phyloP scores from a whole-genome alignment of 1,140 invertebrate species.

The Drosophila ambigua region DNA sequence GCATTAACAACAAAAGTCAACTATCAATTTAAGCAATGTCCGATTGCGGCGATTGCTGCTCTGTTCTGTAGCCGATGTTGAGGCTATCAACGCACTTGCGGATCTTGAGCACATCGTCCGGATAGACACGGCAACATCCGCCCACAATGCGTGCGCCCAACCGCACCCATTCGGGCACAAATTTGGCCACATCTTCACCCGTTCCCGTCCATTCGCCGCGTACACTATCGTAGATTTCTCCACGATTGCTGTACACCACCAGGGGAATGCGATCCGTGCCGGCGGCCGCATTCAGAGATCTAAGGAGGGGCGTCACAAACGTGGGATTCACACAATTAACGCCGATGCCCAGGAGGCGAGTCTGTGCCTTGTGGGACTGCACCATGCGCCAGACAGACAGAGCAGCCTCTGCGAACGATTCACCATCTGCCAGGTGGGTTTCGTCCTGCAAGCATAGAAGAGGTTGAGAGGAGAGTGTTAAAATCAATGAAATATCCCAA shows the following conservation, averaged over 20 bases:
- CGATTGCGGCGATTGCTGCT: slow-evolving; percentile 29
- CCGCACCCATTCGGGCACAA: slow-evolving; percentile 88
- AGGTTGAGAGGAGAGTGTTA: neutral
- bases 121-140: slow-evolving; percentile 91
- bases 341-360: slow-evolving; percentile 89
- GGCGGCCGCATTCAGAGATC: slow-evolving; percentile 78
- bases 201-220: slow-evolving; percentile 86
- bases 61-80: slow-evolving; percentile 24
- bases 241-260: slow-evolving; percentile 90
- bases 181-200: slow-evolving; percentile 85
- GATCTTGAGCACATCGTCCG: slow-evolving; percentile 87
- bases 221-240: slow-evolving; percentile 85
- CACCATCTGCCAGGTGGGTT: slow-evolving; percentile 89
- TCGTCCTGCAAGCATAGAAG: slow-evolving; percentile 85
- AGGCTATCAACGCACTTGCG: slow-evolving; percentile 79
- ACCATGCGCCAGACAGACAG: slow-evolving; percentile 85
- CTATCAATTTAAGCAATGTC: slow-evolving; percentile 22
- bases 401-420: slow-evolving; percentile 87
- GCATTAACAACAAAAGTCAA: slow-evolving; percentile 14
- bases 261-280: slow-evolving; percentile 82
- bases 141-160: slow-evolving; percentile 89
- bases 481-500: neutral
- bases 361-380: slow-evolving; percentile 86
- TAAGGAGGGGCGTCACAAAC: slow-evolving; percentile 86
- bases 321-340: slow-evolving; percentile 92